Evolutionary conservation across 1,140 invertebrate species (phyloP).

Genomic region (Spodoptera litura): DNA sequence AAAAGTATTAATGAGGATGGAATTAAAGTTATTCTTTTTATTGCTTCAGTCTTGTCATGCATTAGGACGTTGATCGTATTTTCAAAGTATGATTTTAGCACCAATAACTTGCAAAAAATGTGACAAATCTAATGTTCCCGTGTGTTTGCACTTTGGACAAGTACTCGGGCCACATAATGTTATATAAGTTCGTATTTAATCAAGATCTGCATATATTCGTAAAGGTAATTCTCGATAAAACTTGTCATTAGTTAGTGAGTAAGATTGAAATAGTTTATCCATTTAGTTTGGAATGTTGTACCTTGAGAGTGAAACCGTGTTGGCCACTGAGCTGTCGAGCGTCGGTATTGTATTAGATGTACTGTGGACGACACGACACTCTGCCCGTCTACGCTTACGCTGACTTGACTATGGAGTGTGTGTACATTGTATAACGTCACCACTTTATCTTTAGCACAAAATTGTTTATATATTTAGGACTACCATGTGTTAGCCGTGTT

Average conservation of each 20-base stretch:
- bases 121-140: too few species aligned
- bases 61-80: too few species aligned
- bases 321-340: conserved; percentile 18
- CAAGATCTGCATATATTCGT: conserved; percentile 41
- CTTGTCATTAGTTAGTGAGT: conserved; percentile 36
- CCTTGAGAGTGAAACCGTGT: conserved; percentile 18
- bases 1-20: too few species aligned
- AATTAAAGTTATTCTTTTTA: too few species aligned
- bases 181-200: conserved; percentile 36
- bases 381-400: conserved; percentile 13
- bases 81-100: too few species aligned
- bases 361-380: conserved; percentile 11
- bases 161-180: conserved; percentile 3
- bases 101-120: too few species aligned
- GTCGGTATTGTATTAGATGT: conserved; percentile 2
- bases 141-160: too few species aligned
- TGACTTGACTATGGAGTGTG: conserved; percentile 18
- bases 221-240: conserved; percentile 29
- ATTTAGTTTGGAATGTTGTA: conserved; percentile 35
- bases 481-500: conserved; percentile 36
- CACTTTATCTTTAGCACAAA: conserved; percentile 51
- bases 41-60: too few species aligned
- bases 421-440: conserved; percentile 13
- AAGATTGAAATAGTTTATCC: conserved; percentile 28
- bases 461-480: conserved; percentile 42